These are phyloP conservation scores for Crocodylus rhombifer DNA, from an alignment of 2,797 vertebrate species.

Conservation along the genomic window DNA sequence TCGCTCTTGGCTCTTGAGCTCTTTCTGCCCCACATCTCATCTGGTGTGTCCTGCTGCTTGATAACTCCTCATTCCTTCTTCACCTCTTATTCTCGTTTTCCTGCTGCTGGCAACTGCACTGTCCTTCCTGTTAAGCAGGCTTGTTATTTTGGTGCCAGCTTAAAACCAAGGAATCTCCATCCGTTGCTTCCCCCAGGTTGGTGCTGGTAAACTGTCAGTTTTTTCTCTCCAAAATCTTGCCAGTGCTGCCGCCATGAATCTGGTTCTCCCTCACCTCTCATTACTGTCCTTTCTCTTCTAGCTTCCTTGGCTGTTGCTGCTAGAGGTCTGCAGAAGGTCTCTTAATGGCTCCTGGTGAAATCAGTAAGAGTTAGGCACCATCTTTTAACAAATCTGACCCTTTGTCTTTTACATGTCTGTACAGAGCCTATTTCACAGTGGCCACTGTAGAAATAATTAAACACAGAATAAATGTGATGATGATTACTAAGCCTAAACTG, in stretches of 20 bases:
- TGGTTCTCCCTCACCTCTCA: conserved; percentile 45
- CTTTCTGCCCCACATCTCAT: conserved; percentile 3
- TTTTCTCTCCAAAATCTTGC: conserved; percentile 46
- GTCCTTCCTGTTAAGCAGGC: conserved; percentile 36
- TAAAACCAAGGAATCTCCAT: not conserved
- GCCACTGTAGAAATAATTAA: not conserved
- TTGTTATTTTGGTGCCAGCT: conserved; percentile 47
- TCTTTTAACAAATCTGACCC: not conserved
- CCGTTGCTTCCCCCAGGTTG: conserved; percentile 54
- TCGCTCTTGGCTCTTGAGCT: not conserved
- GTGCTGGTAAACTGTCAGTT: conserved; percentile 14
- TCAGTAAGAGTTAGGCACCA: not conserved
- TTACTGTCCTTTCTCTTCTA: conserved; percentile 4
- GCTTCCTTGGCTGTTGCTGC: not conserved
- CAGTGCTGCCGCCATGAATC: conserved; percentile 49
- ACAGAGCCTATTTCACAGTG: not conserved
- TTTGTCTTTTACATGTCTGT: not conserved
- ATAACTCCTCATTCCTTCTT: conserved; percentile 48
- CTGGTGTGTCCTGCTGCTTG: conserved; percentile 28
- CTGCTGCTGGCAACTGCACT: conserved; percentile 18
- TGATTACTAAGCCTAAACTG: not conserved
- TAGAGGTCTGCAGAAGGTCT: not conserved
- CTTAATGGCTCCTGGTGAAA: not conserved
- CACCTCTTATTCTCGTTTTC: conserved; percentile 34
- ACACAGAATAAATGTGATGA: not conserved